phyloP scores from a whole-genome alignment of 2,113 vertebrate species.

The Orthonyx spaldingii region DNA sequence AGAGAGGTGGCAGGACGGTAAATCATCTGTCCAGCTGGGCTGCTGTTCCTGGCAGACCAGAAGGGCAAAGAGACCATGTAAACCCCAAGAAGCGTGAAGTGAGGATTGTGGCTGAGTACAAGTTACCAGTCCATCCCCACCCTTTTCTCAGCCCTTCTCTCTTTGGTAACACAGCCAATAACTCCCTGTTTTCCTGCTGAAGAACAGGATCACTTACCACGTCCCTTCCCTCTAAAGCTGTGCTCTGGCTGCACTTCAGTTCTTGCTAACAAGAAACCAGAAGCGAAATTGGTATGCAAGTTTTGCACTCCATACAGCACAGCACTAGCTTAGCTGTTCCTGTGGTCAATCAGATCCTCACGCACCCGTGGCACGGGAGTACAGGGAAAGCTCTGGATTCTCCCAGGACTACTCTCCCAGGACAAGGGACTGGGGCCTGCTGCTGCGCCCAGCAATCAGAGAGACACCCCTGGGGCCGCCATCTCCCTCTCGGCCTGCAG shows the following conservation, averaged over 20 bases:
- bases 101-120: neutral
- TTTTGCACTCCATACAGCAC: neutral
- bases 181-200: neutral
- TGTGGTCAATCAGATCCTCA: neutral
- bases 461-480: neutral
- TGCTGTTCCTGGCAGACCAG: conserved; percentile 75
- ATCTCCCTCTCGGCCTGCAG: neutral
- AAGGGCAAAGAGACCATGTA: neutral
- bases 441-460: neutral
- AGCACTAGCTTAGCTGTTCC: neutral
- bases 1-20: conserved; percentile 91
- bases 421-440: neutral
- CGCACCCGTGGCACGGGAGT: accelerated
- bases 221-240: neutral
- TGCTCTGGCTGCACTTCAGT: neutral
- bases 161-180: neutral
- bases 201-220: neutral
- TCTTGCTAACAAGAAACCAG: neutral
- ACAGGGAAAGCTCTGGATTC: neutral
- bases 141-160: neutral
- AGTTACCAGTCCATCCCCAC: neutral
- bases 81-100: neutral
- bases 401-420: neutral
- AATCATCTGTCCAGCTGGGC: conserved; percentile 96
- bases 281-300: neutral